phyloP scores from a whole-genome alignment of 2,888 invertebrate species.

The Anthrax anthrax region DNA sequence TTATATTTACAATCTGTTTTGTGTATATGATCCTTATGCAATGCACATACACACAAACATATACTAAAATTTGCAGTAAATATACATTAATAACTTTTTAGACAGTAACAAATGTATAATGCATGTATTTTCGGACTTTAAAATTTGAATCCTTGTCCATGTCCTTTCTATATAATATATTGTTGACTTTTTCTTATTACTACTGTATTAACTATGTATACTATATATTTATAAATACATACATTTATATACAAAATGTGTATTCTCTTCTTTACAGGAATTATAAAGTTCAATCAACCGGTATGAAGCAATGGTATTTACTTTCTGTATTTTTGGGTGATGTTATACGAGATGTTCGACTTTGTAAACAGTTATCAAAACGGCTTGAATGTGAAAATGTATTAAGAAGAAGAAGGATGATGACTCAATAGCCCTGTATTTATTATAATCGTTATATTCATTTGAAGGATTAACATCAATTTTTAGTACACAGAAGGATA shows the following conservation, averaged over 20 bases:
- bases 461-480: conserved; percentile 8
- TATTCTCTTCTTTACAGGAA: conserved; percentile 41
- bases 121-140: not conserved
- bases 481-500: not conserved
- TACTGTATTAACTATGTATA: conserved; percentile 1
- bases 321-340: conserved; percentile 76
- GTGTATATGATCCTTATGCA: too few relatives aligned
- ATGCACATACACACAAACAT: too few relatives aligned
- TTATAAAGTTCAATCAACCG: conserved; percentile 60
- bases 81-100: not conserved
- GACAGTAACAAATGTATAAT: conserved; percentile 10
- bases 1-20: too few relatives aligned
- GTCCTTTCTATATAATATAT: too few relatives aligned
- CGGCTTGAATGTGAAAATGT: conserved; percentile 41
- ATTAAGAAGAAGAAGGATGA: too few relatives aligned
- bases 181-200: not conserved
- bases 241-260: too few relatives aligned
- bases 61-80: too few relatives aligned
- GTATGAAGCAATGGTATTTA: conserved; percentile 66
- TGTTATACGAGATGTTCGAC: conserved; percentile 63
- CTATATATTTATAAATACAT: too few relatives aligned
- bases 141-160: not conserved
- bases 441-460: too few relatives aligned
- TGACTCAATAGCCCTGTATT: conserved; percentile 7
- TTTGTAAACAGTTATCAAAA: conserved; percentile 69